Evolutionary conservation across 2,888 invertebrate species (phyloP).

Genomic region (Xylota sylvarum): DNA sequence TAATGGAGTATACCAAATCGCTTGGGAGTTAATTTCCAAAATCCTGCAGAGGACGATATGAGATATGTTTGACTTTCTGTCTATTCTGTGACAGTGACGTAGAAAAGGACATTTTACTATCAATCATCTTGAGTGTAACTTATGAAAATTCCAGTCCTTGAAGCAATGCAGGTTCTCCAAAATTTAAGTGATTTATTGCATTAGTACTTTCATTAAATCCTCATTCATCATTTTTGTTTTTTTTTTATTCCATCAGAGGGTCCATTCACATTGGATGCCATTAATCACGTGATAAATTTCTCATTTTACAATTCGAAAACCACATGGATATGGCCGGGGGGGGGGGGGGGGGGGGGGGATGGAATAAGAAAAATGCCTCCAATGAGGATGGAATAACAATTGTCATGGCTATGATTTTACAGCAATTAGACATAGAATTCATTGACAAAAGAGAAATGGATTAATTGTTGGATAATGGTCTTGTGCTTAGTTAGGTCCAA

Average conservation of each 20-base stretch:
- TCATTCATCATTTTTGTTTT: slow-evolving; percentile 20
- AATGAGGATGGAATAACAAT: slow-evolving; percentile 20
- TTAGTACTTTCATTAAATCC: slow-evolving; percentile 28
- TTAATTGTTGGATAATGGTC: not conserved
- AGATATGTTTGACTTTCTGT: no score
- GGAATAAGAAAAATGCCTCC: slow-evolving; percentile 19
- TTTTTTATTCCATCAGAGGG: not conserved
- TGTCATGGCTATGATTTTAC: slow-evolving; percentile 12
- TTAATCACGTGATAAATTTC: slow-evolving; percentile 56
- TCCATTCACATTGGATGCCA: slow-evolving; percentile 22
- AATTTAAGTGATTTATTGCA: slow-evolving; percentile 26
- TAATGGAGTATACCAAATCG: slow-evolving; percentile 1
- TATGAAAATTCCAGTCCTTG: not conserved
- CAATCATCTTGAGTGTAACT: not conserved
- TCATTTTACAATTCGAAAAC: slow-evolving; percentile 15
- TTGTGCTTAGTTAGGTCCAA: not conserved
- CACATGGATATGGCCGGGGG: slow-evolving; percentile 11
- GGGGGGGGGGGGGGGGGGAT: no score
- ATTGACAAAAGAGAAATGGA: not conserved
- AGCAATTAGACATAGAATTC: slow-evolving; percentile 10
- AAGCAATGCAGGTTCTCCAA: not conserved
- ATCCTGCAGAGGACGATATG: not conserved
- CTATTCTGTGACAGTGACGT: no score
- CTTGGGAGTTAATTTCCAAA: not conserved
- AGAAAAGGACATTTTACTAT: not conserved